These are phyloP conservation scores for Perognathus longimembris DNA, from an alignment of 2,113 vertebrate genomes.

Conservation along the genomic window DNA sequence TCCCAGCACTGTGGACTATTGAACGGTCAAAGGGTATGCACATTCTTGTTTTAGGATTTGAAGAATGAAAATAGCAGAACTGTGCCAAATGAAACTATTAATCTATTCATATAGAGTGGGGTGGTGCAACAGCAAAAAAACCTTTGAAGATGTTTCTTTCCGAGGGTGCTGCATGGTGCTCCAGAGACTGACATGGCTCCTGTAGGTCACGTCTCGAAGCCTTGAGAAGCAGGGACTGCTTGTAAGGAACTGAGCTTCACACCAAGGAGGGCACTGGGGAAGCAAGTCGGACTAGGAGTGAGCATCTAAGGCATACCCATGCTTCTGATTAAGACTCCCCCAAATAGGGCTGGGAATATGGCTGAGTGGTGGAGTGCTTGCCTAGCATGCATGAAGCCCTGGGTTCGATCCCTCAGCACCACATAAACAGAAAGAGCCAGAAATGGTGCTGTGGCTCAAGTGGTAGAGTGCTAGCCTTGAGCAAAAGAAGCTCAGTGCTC, in stretches of 20 bases:
- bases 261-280: background rate
- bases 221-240: background rate
- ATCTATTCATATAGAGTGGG: constrained; percentile 26
- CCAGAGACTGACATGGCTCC: background rate
- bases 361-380: no score
- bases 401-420: no score
- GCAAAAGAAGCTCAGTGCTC: no score
- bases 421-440: no score
- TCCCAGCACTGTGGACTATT: constrained; percentile 58
- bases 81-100: constrained; percentile 62
- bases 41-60: constrained; percentile 76
- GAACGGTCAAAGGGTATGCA: constrained; percentile 68
- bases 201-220: background rate
- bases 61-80: constrained; percentile 65
- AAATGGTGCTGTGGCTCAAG: no score
- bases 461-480: no score
- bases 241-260: background rate
- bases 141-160: constrained; percentile 28
- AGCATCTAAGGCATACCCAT: background rate
- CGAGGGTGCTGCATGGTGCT: background rate
- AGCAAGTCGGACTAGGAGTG: background rate
- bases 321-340: background rate
- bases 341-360: background rate
- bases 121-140: background rate
- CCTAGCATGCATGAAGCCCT: no score